These are phyloP conservation scores for Sitobion miscanthi DNA, from an alignment of 1,140 invertebrate genomes.

Conservation along the genomic window DNA sequence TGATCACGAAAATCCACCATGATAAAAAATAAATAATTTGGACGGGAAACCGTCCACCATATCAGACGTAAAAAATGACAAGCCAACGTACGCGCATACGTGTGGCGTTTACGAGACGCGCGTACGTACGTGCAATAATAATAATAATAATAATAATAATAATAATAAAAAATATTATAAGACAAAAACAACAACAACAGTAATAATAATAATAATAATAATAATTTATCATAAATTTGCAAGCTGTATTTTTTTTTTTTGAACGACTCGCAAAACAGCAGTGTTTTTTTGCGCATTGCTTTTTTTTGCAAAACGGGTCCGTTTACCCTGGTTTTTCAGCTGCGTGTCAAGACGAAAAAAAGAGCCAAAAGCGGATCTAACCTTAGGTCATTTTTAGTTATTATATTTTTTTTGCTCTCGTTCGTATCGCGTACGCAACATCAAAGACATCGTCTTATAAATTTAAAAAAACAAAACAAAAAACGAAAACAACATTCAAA, in stretches of 20 bases:
- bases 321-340: constrained; percentile 18
- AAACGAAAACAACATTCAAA: constrained; percentile 24
- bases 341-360: constrained; percentile 43
- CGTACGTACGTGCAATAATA: constrained; percentile 42
- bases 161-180: constrained; percentile 21
- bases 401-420: neutral
- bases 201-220: constrained; percentile 13
- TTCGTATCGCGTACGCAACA: constrained; percentile 4
- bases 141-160: constrained; percentile 27
- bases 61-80: constrained; percentile 28
- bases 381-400: neutral
- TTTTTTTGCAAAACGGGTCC: neutral
- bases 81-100: constrained; percentile 41
- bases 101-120: constrained; percentile 25
- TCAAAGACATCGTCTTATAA: neutral
- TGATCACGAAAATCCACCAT: constrained; percentile 14
- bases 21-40: constrained; percentile 13
- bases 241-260: constrained; percentile 24
- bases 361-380: constrained; percentile 48
- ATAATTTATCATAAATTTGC: constrained; percentile 33
- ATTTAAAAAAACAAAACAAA: neutral
- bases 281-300: constrained; percentile 43
- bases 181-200: constrained; percentile 37
- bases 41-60: neutral
- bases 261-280: constrained; percentile 22